These are phyloP conservation scores for Acrobasis repandana DNA, from an alignment of 2,888 invertebrate species.

Conservation along the genomic window DNA sequence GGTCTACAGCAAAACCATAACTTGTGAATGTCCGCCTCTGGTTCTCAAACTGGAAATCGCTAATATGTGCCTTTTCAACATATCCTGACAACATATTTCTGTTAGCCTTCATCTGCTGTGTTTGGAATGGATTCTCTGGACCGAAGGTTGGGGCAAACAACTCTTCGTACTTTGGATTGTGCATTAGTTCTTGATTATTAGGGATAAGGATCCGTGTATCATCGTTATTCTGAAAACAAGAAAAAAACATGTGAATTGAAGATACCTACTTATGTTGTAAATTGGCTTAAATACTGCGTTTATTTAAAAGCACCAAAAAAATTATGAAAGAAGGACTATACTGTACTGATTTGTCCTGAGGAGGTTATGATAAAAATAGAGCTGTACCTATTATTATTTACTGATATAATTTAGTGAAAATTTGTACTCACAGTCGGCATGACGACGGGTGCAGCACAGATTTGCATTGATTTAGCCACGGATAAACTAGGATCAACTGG, in stretches of 20 bases:
- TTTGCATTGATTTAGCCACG: slow-evolving; percentile 84
- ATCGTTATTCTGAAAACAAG: slow-evolving; percentile 84
- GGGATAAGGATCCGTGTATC: slow-evolving; percentile 89
- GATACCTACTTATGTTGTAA: too few relatives aligned
- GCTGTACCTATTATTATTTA: background rate
- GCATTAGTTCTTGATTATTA: slow-evolving; percentile 91
- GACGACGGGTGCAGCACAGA: slow-evolving; percentile 93
- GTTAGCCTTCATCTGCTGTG: slow-evolving; percentile 92
- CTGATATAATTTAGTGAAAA: background rate
- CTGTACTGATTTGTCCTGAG: background rate
- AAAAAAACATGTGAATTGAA: background rate
- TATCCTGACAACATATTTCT: slow-evolving; percentile 97
- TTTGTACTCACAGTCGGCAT: slow-evolving; percentile 86
- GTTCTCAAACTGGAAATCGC: slow-evolving; percentile 98
- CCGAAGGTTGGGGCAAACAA: slow-evolving; percentile 96
- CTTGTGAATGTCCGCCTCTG: slow-evolving; percentile 97
- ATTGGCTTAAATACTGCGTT: too few relatives aligned
- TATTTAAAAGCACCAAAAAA: too few relatives aligned
- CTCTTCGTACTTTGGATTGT: slow-evolving; percentile 97
- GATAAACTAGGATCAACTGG: slow-evolving; percentile 83
- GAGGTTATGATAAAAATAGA: slow-evolving; percentile 18
- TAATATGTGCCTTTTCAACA: slow-evolving; percentile 97
- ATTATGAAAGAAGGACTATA: too few relatives aligned
- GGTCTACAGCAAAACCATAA: slow-evolving; percentile 97
- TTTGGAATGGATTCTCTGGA: slow-evolving; percentile 96